phyloP scores from a whole-genome alignment of 2,797 vertebrate genomes.

The Arctocebus calabarensis region DNA sequence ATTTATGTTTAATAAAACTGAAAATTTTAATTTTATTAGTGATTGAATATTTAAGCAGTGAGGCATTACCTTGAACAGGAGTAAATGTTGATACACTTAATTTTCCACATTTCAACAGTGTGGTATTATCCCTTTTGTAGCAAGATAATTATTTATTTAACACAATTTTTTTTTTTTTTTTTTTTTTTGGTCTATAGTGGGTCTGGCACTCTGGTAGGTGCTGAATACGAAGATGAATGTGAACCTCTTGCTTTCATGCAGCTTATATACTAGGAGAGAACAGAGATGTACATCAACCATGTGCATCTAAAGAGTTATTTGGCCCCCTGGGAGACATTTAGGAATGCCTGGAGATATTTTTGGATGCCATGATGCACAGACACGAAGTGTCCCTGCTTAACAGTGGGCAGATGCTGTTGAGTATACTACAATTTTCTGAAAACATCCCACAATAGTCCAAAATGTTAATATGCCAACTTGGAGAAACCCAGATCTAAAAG shows the following conservation, averaged over 20 bases:
- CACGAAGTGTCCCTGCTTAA: neutral
- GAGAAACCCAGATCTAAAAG: neutral
- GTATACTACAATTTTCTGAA: neutral
- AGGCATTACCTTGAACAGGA: neutral
- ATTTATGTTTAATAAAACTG: conserved; percentile 5
- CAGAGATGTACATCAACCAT: neutral
- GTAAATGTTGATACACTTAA: neutral
- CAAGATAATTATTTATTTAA: neutral
- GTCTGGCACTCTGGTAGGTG: neutral
- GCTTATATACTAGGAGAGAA: neutral
- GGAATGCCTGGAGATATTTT: neutral
- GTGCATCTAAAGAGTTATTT: neutral
- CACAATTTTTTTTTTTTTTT: no score
- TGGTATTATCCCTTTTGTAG: neutral
- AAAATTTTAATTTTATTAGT: conserved; percentile 49
- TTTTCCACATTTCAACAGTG: neutral
- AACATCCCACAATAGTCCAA: neutral
- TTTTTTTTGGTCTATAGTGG: no score
- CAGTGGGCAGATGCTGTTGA: neutral
- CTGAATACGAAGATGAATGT: neutral
- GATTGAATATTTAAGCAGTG: neutral
- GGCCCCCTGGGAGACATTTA: neutral
- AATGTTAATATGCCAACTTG: neutral
- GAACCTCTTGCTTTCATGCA: neutral
- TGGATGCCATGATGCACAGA: neutral